Evolutionary conservation across 2,797 vertebrate genomes (phyloP).

Genomic region (Sebastes reedi): DNA sequence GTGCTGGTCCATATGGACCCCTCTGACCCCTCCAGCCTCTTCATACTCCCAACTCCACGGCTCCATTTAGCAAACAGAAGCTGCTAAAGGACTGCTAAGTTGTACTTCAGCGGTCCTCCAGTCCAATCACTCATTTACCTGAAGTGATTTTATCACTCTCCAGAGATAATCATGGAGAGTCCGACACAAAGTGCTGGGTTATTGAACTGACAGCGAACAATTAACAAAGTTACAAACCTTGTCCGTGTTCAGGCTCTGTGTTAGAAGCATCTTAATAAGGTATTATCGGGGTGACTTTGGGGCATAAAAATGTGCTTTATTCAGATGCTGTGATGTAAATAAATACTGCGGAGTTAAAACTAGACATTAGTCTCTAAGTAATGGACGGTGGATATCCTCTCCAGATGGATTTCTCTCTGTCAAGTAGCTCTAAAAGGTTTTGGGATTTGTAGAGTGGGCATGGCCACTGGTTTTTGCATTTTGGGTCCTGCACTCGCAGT

Average conservation of each 20-base stretch:
- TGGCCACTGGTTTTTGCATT: slow-evolving; percentile 68
- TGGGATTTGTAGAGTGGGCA: slow-evolving; percentile 78
- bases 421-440: slow-evolving; percentile 84
- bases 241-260: slow-evolving; percentile 20
- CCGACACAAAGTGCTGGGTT: slow-evolving; percentile 73
- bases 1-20: slow-evolving; percentile 65
- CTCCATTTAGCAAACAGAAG: slow-evolving; percentile 83
- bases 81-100: slow-evolving; percentile 81
- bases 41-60: slow-evolving; percentile 77
- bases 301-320: slow-evolving; percentile 55
- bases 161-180: slow-evolving; percentile 78
- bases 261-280: slow-evolving; percentile 56
- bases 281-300: slow-evolving; percentile 43
- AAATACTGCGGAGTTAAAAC: slow-evolving; percentile 71
- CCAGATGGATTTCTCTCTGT: slow-evolving; percentile 78
- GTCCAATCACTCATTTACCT: slow-evolving; percentile 84
- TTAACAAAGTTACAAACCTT: slow-evolving; percentile 75
- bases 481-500: slow-evolving; percentile 73
- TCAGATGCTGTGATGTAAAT: slow-evolving; percentile 75
- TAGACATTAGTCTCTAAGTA: slow-evolving; percentile 77
- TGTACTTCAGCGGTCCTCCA: slow-evolving; percentile 82
- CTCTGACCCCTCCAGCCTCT: slow-evolving; percentile 77
- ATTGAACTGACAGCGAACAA: slow-evolving; percentile 72
- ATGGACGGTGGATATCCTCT: slow-evolving; percentile 75
- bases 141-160: slow-evolving; percentile 84